These are phyloP conservation scores for Formica aserva DNA, from an alignment of 2,888 invertebrate species.

Conservation along the genomic window DNA sequence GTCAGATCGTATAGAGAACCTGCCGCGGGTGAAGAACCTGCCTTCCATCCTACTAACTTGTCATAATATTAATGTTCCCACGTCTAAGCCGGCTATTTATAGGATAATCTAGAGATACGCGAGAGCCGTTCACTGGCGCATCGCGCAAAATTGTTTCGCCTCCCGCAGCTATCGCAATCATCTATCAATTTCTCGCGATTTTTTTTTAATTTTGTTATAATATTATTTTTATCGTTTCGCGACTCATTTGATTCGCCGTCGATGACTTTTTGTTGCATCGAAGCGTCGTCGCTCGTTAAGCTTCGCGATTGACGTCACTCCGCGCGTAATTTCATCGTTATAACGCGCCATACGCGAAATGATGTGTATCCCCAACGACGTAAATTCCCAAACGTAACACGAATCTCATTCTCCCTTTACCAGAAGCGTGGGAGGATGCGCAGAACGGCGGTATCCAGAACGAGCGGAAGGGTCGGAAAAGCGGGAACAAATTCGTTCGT, in stretches of 20 bases:
- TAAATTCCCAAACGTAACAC: not conserved
- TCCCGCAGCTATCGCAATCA: not conserved
- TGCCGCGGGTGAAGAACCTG: conserved; percentile 70
- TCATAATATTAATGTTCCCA: conserved; percentile 75
- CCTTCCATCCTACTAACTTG: conserved; percentile 77
- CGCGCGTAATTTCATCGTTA: not conserved
- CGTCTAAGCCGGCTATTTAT: conserved; percentile 73
- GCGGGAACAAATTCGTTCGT: conserved; percentile 69
- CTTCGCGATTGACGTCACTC: not conserved
- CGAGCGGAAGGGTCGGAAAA: not conserved
- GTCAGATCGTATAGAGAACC: conserved; percentile 74
- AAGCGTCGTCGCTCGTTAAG: not conserved
- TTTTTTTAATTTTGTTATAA: not conserved
- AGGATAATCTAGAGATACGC: conserved; percentile 57
- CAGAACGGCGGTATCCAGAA: not conserved
- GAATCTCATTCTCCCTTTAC: not conserved
- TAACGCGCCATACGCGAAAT: not conserved
- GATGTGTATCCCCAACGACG: not conserved
- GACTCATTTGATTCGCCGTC: not conserved
- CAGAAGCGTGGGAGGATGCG: not conserved
- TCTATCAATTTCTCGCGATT: conserved; percentile 6
- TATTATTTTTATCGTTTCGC: not conserved
- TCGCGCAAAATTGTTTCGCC: conserved; percentile 34
- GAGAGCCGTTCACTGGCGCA: conserved; percentile 14
- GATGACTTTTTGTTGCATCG: not conserved